Percentiles rank a stretch among this genome's conserved stretches.
Evolutionary conservation across 2,797 vertebrate species (phyloP).

Genomic region (Epinephelus awoara): DNA sequence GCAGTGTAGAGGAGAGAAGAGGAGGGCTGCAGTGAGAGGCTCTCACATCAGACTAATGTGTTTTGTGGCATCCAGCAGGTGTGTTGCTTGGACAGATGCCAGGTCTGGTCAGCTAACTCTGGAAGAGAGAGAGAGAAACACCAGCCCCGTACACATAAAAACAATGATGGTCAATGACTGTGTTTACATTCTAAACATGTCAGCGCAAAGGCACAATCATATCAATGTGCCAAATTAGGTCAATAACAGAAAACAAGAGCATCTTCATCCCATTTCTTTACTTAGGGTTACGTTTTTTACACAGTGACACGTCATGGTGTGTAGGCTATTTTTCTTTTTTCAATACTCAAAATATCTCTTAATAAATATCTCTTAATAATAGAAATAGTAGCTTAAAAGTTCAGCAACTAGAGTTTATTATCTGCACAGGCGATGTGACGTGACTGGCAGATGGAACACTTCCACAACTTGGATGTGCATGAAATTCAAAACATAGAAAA

Average conservation of each 20-base stretch:
- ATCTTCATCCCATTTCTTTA: background rate
- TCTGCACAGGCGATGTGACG: background rate
- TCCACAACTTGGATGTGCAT: background rate
- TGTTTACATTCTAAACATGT: background rate
- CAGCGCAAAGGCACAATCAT: background rate
- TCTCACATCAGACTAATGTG: slow-evolving; percentile 63
- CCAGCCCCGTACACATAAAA: background rate
- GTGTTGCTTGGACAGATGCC: slow-evolving; percentile 67
- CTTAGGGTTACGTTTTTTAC: background rate
- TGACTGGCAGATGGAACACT: background rate
- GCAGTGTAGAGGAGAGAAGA: slow-evolving; percentile 23
- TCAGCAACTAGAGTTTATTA: background rate
- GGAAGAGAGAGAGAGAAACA: slow-evolving; percentile 6
- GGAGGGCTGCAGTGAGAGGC: slow-evolving; percentile 43
- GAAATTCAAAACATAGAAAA: too few species aligned
- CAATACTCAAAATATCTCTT: too few species aligned
- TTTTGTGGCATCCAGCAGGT: slow-evolving; percentile 72
- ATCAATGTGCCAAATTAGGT: background rate
- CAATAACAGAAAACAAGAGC: background rate
- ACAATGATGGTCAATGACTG: background rate
- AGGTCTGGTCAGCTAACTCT: slow-evolving; percentile 38
- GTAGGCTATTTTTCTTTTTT: background rate
- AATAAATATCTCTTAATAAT: too few species aligned
- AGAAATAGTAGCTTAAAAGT: too few species aligned
- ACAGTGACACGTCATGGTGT: background rate